Evolutionary conservation across 2,797 vertebrate genomes (phyloP).

Genomic region (Iguana delicatissima): DNA sequence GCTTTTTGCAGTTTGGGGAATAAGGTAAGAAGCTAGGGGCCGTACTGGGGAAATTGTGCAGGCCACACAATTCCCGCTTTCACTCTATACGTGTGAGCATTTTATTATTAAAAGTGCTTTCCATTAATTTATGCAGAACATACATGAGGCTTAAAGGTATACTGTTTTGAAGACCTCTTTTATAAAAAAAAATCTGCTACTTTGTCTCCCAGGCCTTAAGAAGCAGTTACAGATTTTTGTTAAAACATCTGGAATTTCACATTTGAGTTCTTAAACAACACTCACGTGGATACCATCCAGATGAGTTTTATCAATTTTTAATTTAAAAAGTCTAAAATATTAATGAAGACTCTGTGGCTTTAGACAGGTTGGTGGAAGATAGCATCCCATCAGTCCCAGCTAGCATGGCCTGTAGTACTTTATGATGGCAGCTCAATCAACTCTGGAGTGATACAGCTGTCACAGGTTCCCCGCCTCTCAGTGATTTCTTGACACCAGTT

Average conservation of each 20-base stretch:
- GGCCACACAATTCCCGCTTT: too few relatives aligned
- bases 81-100: not conserved
- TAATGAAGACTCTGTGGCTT: not conserved
- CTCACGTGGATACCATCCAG: not conserved
- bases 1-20: too few relatives aligned
- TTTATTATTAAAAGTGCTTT: not conserved
- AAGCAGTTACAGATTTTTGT: not conserved
- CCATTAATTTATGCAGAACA: not conserved
- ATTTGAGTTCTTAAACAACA: not conserved
- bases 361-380: too few relatives aligned
- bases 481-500: not conserved
- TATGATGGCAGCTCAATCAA: not conserved
- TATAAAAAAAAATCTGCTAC: too few relatives aligned
- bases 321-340: not conserved
- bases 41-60: too few relatives aligned
- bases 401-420: not conserved
- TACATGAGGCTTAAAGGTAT: not conserved
- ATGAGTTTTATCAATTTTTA: not conserved
- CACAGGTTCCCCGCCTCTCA: not conserved
- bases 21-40: too few relatives aligned
- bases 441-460: not conserved
- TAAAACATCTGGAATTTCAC: not conserved
- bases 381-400: not conserved
- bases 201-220: not conserved
- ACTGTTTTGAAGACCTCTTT: not conserved